phyloP scores from a whole-genome alignment of 2,113 vertebrate genomes.

The Colossoma macropomum region DNA sequence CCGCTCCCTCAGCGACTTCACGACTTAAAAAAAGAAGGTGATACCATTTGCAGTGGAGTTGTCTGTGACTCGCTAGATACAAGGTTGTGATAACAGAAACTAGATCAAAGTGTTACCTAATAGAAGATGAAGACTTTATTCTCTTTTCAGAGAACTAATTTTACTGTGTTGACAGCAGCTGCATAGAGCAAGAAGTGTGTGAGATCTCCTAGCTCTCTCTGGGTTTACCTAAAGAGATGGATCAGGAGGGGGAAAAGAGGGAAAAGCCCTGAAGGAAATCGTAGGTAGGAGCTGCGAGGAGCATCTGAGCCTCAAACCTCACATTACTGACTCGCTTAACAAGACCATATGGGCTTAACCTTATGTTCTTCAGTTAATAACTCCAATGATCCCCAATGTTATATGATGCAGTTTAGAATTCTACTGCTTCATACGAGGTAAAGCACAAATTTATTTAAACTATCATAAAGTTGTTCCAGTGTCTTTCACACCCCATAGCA shows the following conservation, averaged over 20 bases:
- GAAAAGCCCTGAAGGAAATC: background rate
- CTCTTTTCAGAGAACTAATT: conserved; percentile 24
- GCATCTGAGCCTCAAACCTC: background rate
- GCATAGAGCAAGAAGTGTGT: background rate
- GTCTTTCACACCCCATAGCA: conserved; percentile 24
- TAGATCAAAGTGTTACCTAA: conserved; percentile 37
- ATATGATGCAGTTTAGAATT: background rate
- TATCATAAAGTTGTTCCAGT: conserved; percentile 12
- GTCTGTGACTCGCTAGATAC: conserved; percentile 7
- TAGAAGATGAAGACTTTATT: conserved; percentile 28
- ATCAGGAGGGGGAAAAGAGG: background rate
- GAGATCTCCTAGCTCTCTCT: background rate
- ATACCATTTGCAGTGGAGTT: background rate
- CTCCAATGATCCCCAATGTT: background rate
- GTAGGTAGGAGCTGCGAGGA: background rate
- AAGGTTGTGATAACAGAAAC: conserved; percentile 7
- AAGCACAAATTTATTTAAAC: background rate
- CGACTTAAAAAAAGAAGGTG: background rate
- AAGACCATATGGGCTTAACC: conserved; percentile 23
- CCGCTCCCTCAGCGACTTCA: conserved; percentile 6
- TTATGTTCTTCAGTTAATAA: conserved; percentile 4
- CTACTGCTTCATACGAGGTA: background rate
- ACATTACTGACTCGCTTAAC: background rate
- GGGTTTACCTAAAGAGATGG: background rate
- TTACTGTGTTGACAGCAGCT: conserved; percentile 6